Conservation (phyloP, 2,113 vertebrate genomes). For the Ibidorhyncha struthersii region DNA sequence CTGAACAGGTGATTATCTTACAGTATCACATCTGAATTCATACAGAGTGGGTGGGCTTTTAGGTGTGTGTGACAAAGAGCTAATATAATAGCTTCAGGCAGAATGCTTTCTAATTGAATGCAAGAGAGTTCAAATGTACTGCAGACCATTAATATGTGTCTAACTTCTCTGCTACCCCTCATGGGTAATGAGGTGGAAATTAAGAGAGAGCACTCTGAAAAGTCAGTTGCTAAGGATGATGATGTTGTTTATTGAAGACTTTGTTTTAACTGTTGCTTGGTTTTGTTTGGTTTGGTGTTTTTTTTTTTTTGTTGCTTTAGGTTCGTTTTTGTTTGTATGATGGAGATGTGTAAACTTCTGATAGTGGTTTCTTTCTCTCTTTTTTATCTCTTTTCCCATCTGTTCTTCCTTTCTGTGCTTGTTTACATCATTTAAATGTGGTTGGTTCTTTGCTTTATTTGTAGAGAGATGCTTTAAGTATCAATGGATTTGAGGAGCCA, state of each 20-base stretch:
- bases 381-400: not conserved
- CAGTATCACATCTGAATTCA: not conserved
- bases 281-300: not conserved
- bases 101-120: not conserved
- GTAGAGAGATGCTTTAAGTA: not conserved
- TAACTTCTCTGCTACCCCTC: not conserved
- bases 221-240: not conserved
- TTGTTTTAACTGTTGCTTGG: not conserved
- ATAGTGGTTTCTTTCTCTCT: not conserved
- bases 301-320: not conserved
- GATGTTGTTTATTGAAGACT: not conserved
- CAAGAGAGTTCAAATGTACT: constrained; percentile 4
- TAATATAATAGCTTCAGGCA: constrained; percentile 22
- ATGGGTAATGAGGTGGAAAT: constrained; percentile 29
- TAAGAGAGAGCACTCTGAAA: not conserved
- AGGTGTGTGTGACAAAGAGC: constrained; percentile 20
- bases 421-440: not conserved
- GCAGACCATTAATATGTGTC: not conserved
- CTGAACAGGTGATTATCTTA: not conserved
- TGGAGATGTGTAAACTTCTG: not conserved
- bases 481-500: not conserved
- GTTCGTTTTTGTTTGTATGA: not conserved
- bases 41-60: not conserved
- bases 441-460: not conserved
- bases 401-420: not conserved